Evolutionary conservation across 2,888 invertebrate species (phyloP).

Genomic region (Clusia tigrina): DNA sequence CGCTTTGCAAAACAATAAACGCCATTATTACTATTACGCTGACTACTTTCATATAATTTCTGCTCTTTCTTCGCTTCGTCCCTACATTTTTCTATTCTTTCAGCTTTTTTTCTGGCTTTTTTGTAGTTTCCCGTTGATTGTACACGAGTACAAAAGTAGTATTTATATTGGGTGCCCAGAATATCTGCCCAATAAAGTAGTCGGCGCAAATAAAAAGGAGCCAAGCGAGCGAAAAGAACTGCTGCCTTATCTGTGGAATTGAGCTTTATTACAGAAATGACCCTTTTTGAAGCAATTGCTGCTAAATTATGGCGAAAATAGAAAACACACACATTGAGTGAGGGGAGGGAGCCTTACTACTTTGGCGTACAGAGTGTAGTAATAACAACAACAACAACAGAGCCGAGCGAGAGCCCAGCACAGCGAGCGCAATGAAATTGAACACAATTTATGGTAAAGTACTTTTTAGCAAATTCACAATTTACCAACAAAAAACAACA

Average conservation of each 20-base stretch:
- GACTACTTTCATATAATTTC: not conserved
- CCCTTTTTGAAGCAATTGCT: not conserved
- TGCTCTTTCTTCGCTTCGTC: too few relatives aligned
- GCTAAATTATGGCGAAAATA: not conserved
- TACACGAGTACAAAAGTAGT: too few relatives aligned
- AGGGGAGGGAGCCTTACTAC: too few relatives aligned
- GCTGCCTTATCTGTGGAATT: constrained; percentile 21
- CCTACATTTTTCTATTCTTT: too few relatives aligned
- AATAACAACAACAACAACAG: too few relatives aligned
- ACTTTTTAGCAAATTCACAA: not conserved
- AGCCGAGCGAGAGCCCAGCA: not conserved
- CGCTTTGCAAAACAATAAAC: constrained; percentile 41
- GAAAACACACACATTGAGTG: not conserved
- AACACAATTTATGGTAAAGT: not conserved
- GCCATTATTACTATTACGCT: constrained; percentile 14
- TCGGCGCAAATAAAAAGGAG: not conserved
- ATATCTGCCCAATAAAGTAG: too few relatives aligned
- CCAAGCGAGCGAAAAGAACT: not conserved
- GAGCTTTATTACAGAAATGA: constrained; percentile 18
- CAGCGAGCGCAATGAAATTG: not conserved
- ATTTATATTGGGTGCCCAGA: too few relatives aligned
- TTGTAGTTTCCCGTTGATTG: too few relatives aligned
- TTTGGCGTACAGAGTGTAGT: too few relatives aligned
- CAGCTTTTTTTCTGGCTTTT: too few relatives aligned
- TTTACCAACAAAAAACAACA: too few relatives aligned